Evolutionary conservation across 2,797 vertebrate genomes (phyloP).

Genomic region (Alauda arvensis): DNA sequence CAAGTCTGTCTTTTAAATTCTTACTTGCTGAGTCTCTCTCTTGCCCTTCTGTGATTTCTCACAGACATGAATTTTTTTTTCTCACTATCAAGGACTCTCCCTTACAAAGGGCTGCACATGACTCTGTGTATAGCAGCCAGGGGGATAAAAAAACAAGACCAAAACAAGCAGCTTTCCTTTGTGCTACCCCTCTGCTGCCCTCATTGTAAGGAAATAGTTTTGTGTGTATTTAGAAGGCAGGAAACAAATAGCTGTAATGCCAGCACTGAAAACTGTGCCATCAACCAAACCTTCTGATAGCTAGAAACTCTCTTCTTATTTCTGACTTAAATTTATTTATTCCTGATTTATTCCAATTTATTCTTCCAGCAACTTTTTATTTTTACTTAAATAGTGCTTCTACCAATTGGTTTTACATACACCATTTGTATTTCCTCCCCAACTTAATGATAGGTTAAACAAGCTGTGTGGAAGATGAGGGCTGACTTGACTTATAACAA

Average conservation of each 20-base stretch:
- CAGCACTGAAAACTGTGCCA: background rate
- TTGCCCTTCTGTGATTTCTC: background rate
- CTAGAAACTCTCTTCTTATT: background rate
- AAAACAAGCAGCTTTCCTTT: background rate
- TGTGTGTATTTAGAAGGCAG: background rate
- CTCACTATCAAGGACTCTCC: background rate
- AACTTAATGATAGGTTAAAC: background rate
- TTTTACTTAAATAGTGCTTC: background rate
- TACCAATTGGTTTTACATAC: background rate
- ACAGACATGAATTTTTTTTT: background rate
- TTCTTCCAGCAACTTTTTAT: background rate
- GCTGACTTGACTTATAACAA: background rate
- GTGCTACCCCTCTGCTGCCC: background rate
- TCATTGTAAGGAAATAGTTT: background rate
- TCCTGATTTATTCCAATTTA: background rate
- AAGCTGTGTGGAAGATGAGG: background rate
- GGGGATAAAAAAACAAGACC: background rate
- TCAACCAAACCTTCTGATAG: background rate
- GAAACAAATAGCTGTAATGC: background rate
- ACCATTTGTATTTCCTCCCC: background rate
- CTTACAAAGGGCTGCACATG: background rate
- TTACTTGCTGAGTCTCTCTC: background rate
- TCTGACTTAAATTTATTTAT: background rate
- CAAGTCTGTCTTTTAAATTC: background rate
- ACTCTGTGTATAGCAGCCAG: background rate